Conservation (phyloP, 2,888 invertebrate genomes). For the Orthosia cruda region DNA sequence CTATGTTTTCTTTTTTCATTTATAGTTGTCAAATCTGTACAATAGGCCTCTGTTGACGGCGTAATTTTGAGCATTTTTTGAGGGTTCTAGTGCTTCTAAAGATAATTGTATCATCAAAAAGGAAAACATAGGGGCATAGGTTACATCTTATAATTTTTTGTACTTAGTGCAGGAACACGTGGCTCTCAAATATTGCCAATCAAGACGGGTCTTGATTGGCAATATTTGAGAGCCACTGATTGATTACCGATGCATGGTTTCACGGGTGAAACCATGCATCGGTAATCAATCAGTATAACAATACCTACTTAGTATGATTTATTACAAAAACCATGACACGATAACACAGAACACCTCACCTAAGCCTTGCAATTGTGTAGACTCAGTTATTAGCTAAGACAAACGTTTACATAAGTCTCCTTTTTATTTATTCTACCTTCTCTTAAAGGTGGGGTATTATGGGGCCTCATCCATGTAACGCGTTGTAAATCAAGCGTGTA, state of each 20-base stretch:
- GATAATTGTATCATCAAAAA: not conserved
- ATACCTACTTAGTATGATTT: constrained; percentile 45
- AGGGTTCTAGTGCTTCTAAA: not conserved
- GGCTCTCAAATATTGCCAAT: constrained; percentile 28
- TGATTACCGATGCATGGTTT: no score
- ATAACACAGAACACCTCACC: constrained; percentile 33
- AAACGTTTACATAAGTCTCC: not conserved
- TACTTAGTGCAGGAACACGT: constrained; percentile 27
- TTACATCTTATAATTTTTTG: no score
- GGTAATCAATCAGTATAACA: constrained; percentile 50
- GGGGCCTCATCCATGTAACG: constrained; percentile 9
- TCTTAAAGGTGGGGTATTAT: not conserved
- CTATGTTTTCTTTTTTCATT: no score
- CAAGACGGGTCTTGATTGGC: no score
- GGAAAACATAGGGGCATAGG: no score
- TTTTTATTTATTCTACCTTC: not conserved
- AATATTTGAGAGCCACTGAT: no score
- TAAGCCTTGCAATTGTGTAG: constrained; percentile 23
- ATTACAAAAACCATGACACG: constrained; percentile 48
- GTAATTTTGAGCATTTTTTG: no score
- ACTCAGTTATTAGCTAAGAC: constrained; percentile 24
- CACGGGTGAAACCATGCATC: constrained; percentile 36
- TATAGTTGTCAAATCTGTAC: no score
- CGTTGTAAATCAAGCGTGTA: constrained; percentile 42
- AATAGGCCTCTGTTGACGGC: no score